Evolutionary conservation across 2,113 vertebrate genomes (phyloP).

Genomic region (Gobio gobio): DNA sequence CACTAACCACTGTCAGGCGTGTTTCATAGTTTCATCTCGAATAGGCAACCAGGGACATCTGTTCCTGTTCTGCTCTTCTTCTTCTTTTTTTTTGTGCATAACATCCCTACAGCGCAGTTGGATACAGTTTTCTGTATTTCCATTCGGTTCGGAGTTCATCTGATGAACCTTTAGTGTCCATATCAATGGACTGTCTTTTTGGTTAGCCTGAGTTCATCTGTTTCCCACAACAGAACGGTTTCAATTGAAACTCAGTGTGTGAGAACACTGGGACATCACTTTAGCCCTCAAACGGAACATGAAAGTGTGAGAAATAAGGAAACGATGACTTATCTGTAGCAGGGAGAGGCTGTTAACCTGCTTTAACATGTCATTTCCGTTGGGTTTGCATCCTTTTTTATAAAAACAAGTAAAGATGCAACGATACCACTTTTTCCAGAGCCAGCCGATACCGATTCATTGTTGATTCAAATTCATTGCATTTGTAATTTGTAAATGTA

Average conservation of each 20-base stretch:
- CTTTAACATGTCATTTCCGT: conserved; percentile 48
- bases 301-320: conserved; percentile 68
- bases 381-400: conserved; percentile 39
- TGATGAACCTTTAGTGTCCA: conserved; percentile 35
- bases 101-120: neutral
- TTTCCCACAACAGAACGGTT: conserved; percentile 62
- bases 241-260: conserved; percentile 23
- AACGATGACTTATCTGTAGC: conserved; percentile 24
- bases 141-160: neutral
- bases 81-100: neutral
- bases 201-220: conserved; percentile 62
- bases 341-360: conserved; percentile 45
- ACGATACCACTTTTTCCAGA: no score
- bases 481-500: no score
- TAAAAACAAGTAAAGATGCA: conserved; percentile 9
- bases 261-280: conserved; percentile 24
- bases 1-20: conserved; percentile 24
- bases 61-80: neutral
- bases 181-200: conserved; percentile 54
- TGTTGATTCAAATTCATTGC: no score
- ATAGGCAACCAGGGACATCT: conserved; percentile 13
- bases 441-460: no score
- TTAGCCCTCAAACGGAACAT: conserved; percentile 49
- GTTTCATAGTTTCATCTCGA: conserved; percentile 15
- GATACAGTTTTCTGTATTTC: neutral